Percentiles rank a stretch among this genome's conserved stretches.
Conservation (phyloP, 1,140 invertebrate genomes). For the Microvelia longipes region DNA sequence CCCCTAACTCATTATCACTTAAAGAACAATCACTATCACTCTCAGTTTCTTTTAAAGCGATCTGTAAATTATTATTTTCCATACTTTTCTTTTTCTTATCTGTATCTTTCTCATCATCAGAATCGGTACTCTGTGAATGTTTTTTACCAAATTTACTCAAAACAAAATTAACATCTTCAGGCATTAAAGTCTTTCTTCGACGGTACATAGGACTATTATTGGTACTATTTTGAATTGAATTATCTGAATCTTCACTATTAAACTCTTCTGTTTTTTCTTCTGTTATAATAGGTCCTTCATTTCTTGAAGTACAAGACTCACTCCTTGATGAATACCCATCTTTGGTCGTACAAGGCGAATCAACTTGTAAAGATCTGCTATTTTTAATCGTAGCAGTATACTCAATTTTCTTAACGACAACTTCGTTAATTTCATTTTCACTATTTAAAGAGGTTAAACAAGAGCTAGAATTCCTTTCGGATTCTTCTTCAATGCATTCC, state of each 20-base stretch:
- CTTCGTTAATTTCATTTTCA: conserved; percentile 35
- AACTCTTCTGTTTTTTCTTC: not conserved
- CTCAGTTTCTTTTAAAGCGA: not conserved
- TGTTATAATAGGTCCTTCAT: not conserved
- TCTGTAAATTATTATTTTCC: not conserved
- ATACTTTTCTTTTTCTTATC: conserved; percentile 2
- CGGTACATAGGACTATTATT: not conserved
- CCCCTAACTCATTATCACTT: not conserved
- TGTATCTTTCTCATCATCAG: not conserved
- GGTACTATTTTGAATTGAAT: not conserved
- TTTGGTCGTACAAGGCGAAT: not conserved
- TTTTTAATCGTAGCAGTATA: conserved; percentile 8
- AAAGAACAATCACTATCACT: not conserved
- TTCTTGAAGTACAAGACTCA: not conserved
- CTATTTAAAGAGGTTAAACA: conserved; percentile 23
- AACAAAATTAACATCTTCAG: not conserved
- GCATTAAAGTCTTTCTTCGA: not conserved
- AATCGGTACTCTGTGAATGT: not conserved
- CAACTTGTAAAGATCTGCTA: not conserved
- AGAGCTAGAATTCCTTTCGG: conserved; percentile 32
- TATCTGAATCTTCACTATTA: not conserved
- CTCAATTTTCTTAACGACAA: conserved; percentile 31
- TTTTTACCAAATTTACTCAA: not conserved
- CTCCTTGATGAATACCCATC: not conserved
- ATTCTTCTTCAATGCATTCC: conserved; percentile 44